Conservation (phyloP, 1,140 invertebrate species). For the Drosophila miranda region DNA sequence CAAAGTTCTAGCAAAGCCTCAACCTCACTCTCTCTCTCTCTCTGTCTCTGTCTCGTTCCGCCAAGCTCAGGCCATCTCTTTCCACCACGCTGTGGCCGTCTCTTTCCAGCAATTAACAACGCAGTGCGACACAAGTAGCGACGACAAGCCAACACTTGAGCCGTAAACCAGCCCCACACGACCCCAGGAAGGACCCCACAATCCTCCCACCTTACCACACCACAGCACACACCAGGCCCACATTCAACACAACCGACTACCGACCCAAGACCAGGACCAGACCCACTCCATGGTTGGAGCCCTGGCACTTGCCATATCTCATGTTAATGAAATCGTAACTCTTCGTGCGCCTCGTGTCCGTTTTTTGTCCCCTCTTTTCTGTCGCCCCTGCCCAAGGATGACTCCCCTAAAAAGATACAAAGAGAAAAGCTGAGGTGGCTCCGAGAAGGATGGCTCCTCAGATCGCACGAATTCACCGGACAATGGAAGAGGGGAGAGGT, state of each 20-base stretch:
- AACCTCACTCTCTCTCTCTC: slow-evolving; percentile 4
- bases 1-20: slow-evolving; percentile 7
- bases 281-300: slow-evolving; percentile 10
- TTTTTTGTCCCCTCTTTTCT: slow-evolving; percentile 52
- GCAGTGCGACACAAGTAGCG: slow-evolving; percentile 62
- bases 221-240: not conserved
- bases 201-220: slow-evolving; percentile 1
- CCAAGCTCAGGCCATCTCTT: not conserved
- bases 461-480: slow-evolving; percentile 46
- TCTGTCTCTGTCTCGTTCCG: slow-evolving; percentile 5
- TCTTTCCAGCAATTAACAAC: slow-evolving; percentile 67
- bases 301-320: slow-evolving; percentile 74
- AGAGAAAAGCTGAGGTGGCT: not conserved
- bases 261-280: not conserved
- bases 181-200: slow-evolving; percentile 59
- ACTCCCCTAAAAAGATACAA: slow-evolving; percentile 29
- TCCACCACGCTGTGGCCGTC: slow-evolving; percentile 2
- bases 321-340: slow-evolving; percentile 81
- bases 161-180: slow-evolving; percentile 68
- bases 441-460: slow-evolving; percentile 36
- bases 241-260: not conserved
- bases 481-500: slow-evolving; percentile 11
- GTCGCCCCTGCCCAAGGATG: slow-evolving; percentile 23
- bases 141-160: slow-evolving; percentile 70
- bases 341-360: slow-evolving; percentile 73